Conservation (phyloP, 2,888 invertebrate species). For the Acanthococcus lagerstroemiae region DNA sequence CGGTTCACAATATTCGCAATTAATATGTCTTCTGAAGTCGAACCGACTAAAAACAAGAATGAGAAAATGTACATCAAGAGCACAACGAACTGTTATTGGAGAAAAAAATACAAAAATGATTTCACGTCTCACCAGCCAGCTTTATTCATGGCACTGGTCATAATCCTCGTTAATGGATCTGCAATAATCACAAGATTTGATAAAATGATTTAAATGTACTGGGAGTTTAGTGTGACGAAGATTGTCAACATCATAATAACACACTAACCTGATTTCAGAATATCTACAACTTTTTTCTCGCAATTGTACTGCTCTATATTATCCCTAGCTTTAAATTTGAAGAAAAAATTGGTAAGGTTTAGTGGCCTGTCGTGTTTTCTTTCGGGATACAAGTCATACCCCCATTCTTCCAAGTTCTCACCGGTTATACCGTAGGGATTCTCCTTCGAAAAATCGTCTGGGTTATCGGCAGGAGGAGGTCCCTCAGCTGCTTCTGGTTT, state of each 20-base stretch:
- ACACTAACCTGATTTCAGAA: neutral
- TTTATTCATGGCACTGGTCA: constrained; percentile 72
- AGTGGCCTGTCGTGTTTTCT: constrained; percentile 54
- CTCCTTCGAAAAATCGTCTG: too few relatives aligned
- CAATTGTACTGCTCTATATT: constrained; percentile 48
- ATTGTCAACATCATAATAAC: neutral
- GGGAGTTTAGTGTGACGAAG: constrained; percentile 1
- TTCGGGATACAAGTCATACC: constrained; percentile 75
- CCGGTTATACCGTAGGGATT: too few relatives aligned
- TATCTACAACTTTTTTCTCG: constrained; percentile 2
- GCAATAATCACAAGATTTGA: constrained; percentile 35
- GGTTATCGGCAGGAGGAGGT: too few relatives aligned
- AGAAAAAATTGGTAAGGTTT: constrained; percentile 48
- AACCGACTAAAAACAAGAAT: constrained; percentile 53
- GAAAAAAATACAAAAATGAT: constrained; percentile 12
- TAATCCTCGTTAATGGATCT: constrained; percentile 70
- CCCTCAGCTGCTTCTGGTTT: too few relatives aligned
- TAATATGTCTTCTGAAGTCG: constrained; percentile 75
- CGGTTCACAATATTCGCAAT: constrained; percentile 80
- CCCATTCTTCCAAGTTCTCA: too few relatives aligned
- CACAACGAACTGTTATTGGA: neutral
- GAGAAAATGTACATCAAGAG: too few relatives aligned
- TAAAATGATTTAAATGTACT: neutral
- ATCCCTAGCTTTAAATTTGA: constrained; percentile 59
- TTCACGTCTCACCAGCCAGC: constrained; percentile 58